Conservation (phyloP, 2,797 vertebrate species). For the Karalla daura region DNA sequence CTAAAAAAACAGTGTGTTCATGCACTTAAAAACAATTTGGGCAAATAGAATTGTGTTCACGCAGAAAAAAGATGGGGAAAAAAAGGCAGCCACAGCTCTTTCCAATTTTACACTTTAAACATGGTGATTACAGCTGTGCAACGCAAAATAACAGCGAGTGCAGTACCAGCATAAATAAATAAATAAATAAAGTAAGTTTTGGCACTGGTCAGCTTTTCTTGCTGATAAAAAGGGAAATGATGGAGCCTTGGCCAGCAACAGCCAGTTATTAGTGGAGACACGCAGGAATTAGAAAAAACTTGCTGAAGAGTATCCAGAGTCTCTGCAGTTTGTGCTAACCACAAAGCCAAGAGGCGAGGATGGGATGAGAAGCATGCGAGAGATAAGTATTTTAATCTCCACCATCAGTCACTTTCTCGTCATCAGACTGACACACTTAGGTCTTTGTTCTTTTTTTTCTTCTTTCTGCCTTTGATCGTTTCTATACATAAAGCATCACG, state of each 20-base stretch:
- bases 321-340: neutral
- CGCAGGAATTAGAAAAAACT: slow-evolving; percentile 6
- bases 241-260: slow-evolving; percentile 25
- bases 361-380: too few relatives aligned
- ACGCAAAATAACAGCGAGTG: slow-evolving; percentile 18
- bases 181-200: too few relatives aligned
- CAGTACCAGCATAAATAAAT: slow-evolving; percentile 31
- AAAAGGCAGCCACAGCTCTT: slow-evolving; percentile 1
- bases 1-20: slow-evolving; percentile 2
- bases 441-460: neutral
- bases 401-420: neutral
- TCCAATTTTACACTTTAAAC: slow-evolving; percentile 14
- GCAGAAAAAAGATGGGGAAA: too few relatives aligned
- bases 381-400: neutral
- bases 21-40: neutral
- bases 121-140: slow-evolving; percentile 35
- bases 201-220: slow-evolving; percentile 14
- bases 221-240: slow-evolving; percentile 39
- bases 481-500: neutral
- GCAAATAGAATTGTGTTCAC: neutral
- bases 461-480: slow-evolving; percentile 10
- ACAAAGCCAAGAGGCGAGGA: neutral
- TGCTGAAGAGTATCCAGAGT: neutral
- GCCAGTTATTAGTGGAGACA: slow-evolving; percentile 46
- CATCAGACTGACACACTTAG: neutral